phyloP scores from a whole-genome alignment of 2,888 invertebrate genomes.

The Anthrax anthrax region DNA sequence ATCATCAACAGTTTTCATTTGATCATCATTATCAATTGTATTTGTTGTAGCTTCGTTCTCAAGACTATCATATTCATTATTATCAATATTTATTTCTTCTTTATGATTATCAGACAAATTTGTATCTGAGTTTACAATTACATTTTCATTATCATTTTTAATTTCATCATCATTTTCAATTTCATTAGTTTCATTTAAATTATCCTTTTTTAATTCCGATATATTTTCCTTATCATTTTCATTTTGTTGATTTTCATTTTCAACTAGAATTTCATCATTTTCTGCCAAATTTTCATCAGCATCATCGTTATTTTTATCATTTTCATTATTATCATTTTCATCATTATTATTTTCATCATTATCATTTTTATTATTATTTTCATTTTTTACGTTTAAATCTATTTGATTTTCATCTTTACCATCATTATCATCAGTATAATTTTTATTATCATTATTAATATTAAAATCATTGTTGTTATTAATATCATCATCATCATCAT shows the following conservation, averaged over 20 bases:
- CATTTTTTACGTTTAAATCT: slow-evolving; percentile 10
- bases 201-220: slow-evolving; percentile 13
- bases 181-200: slow-evolving; percentile 10
- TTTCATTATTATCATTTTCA: slow-evolving; percentile 19
- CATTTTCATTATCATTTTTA: no score
- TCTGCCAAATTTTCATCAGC: slow-evolving; percentile 10
- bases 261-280: slow-evolving; percentile 5
- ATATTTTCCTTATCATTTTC: slow-evolving; percentile 13
- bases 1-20: slow-evolving; percentile 10
- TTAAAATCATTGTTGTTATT: slow-evolving; percentile 1
- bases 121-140: no score
- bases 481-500: slow-evolving; percentile 12
- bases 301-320: slow-evolving; percentile 6
- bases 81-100: slow-evolving; percentile 13
- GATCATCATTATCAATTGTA: slow-evolving; percentile 5
- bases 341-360: slow-evolving; percentile 25
- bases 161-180: slow-evolving; percentile 13
- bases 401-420: slow-evolving; percentile 5
- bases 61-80: slow-evolving; percentile 14
- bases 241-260: slow-evolving; percentile 3
- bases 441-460: slow-evolving; percentile 9
- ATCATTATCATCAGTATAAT: slow-evolving; percentile 14
- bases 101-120: no score
- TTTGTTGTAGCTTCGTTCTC: slow-evolving; percentile 8
- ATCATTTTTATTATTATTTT: slow-evolving; percentile 10